A percentile compares a stretch with the other conserved stretches of the same genome.
phyloP scores from a whole-genome alignment of 2,113 vertebrate genomes.

The Lepisosteus oculatus region DNA sequence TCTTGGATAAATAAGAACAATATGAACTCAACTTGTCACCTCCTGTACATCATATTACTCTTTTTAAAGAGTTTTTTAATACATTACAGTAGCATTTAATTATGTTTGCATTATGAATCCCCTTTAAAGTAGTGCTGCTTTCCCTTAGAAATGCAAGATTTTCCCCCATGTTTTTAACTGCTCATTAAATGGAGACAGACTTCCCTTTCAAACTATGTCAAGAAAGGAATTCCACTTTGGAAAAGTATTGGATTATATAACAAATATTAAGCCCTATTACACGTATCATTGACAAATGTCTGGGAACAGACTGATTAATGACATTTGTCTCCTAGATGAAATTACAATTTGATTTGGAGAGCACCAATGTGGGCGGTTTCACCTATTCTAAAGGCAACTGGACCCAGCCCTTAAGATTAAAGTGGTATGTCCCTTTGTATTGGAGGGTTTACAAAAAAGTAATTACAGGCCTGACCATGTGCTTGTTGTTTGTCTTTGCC shows the following conservation, averaged over 20 bases:
- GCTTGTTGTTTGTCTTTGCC: conserved; percentile 21
- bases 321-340: conserved; percentile 21
- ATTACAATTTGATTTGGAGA: conserved; percentile 15
- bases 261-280: neutral
- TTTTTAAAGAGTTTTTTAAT: too few relatives aligned
- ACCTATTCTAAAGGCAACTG: conserved; percentile 3
- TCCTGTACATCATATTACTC: too few relatives aligned
- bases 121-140: too few relatives aligned
- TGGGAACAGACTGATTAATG: conserved; percentile 16
- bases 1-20: too few relatives aligned
- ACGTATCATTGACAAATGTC: conserved; percentile 3
- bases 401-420: neutral
- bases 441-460: conserved; percentile 8
- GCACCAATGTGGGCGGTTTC: conserved; percentile 6
- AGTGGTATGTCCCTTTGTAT: neutral
- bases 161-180: too few relatives aligned
- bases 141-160: too few relatives aligned
- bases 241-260: conserved; percentile 1
- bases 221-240: conserved; percentile 14
- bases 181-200: neutral
- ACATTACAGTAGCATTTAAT: too few relatives aligned
- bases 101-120: too few relatives aligned
- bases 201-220: neutral
- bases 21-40: too few relatives aligned
- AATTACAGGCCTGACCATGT: conserved; percentile 21